Base-by-base conservation (phyloP, 1,140 invertebrate species). In the Pseudomyrmex pallidus region DNA sequence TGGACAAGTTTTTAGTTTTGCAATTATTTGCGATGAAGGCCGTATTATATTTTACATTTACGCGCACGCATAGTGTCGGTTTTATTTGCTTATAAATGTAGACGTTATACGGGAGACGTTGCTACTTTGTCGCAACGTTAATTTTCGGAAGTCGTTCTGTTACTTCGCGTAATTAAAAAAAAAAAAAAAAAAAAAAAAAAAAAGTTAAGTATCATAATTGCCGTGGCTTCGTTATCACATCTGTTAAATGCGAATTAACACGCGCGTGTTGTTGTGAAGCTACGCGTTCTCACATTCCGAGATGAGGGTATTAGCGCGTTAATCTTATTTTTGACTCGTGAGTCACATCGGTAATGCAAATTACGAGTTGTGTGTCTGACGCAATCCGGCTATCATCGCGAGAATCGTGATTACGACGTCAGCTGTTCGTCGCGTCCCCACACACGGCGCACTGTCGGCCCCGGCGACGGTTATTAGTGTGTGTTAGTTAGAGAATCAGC, bases 401-500 rank as follows among this genome's bases (percentile, higher is more conserved):
- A 59, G 66, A 46, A 72, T 80, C 76, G 66, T 66, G 76, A 80
- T 80, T 72, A 80, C 76, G 15, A 56, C 76, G 76, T 80, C 76
- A 80, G 76, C 76, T 80, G 66, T 80, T 80, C 44, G 66, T 80
- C 66, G 66, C 66, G 44, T 72, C 76, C 72, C 72, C 46, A 12
- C 25, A 12, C 17, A 13, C 4, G 54, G 12, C 17, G 48, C 15
- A 46, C 64, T 48, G 64, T 70, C 44, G 12, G 20, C 15, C 9
- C 15, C 9, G 13, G 13, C 44, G 25, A 25, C 25, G 67, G 76
- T 87, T 85, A 88, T 85, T 82, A 82, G 76, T 57, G 68, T 59
- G 64, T 85, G 87, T 85, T 85, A 82, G 77, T 57, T 63, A 59
- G 64, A 82, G 84, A 83, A 85, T 86, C 84, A 73, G 84, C 78